Percentiles rank a stretch among this genome's conserved stretches.
These are phyloP conservation scores for Gallinago undulata DNA, from an alignment of 2,113 vertebrate species.

Conservation along the genomic window DNA sequence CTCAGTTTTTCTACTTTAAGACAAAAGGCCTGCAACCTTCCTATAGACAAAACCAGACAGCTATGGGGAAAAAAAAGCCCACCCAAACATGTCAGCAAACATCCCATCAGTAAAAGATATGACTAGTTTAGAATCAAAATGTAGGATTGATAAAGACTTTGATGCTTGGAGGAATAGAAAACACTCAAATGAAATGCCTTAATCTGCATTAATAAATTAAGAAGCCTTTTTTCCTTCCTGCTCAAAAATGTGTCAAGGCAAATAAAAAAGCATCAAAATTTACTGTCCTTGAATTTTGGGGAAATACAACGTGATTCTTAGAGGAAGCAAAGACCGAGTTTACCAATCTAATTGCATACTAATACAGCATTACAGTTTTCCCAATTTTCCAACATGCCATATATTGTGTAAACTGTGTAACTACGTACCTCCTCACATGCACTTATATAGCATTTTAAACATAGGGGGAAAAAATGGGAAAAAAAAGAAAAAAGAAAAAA, in stretches of 20 bases:
- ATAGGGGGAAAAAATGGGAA: accelerated
- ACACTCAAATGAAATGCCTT: neutral
- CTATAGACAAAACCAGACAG: neutral
- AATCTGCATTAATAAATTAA: neutral
- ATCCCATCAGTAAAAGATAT: neutral
- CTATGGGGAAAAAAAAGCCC: neutral
- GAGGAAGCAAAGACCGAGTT: neutral
- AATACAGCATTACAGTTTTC: neutral
- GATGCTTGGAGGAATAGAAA: neutral
- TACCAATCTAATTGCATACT: neutral
- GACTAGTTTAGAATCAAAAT: neutral
- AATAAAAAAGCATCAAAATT: neutral
- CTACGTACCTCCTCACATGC: neutral
- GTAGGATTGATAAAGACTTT: neutral
- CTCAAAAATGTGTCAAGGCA: neutral
- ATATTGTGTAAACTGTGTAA: accelerated
- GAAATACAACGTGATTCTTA: neutral
- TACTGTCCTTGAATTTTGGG: neutral
- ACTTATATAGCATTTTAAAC: neutral
- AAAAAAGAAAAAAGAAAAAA: neutral
- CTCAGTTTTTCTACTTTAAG: neutral
- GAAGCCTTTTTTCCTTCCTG: neutral
- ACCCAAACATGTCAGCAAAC: neutral
- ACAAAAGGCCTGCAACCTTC: neutral
- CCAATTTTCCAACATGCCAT: neutral